These are phyloP conservation scores for Arizona elegans DNA, from an alignment of 2,113 vertebrate species.

Conservation along the genomic window DNA sequence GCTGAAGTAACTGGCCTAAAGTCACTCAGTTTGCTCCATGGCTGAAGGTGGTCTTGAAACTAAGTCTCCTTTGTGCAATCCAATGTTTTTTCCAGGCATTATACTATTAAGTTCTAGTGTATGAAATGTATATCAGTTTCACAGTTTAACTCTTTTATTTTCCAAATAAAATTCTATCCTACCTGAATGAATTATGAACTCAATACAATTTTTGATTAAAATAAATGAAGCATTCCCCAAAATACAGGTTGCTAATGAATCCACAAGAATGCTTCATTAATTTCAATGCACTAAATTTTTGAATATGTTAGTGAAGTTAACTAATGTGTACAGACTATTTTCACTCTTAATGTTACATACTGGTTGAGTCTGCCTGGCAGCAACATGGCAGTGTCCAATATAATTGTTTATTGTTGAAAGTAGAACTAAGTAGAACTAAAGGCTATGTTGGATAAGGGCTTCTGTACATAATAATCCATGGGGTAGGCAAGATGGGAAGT, in stretches of 20 bases:
- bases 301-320: constrained; percentile 40
- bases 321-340: background rate
- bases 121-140: constrained; percentile 17
- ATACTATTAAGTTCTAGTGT: background rate
- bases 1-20: background rate
- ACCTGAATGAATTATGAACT: constrained; percentile 36
- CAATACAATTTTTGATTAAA: constrained; percentile 51
- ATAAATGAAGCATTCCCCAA: constrained; percentile 42
- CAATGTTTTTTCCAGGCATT: background rate
- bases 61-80: background rate
- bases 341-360: constrained; percentile 32
- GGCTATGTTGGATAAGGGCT: background rate
- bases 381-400: background rate
- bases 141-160: constrained; percentile 30
- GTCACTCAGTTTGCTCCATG: background rate
- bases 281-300: constrained; percentile 42
- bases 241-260: constrained; percentile 53
- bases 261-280: constrained; percentile 41
- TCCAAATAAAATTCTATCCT: constrained; percentile 30
- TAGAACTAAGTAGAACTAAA: background rate
- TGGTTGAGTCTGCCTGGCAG: background rate
- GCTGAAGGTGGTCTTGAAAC: background rate
- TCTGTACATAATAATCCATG: background rate
- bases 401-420: background rate
- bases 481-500: background rate